Evolutionary conservation across 2,113 vertebrate species (phyloP).

Genomic region (Coregonus clupeaformis): DNA sequence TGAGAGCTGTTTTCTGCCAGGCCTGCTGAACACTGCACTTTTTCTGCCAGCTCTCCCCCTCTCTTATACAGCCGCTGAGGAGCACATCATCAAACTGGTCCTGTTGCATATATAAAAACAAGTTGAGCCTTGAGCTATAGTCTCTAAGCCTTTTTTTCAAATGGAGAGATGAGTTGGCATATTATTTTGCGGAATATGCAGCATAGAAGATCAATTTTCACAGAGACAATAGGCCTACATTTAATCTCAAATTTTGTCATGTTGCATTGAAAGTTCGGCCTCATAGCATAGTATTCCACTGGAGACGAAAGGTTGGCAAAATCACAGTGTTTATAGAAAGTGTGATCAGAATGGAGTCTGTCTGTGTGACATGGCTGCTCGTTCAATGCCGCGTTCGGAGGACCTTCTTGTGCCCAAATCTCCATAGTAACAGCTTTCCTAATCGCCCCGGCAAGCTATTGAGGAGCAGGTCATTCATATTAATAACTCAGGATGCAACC

Average conservation of each 20-base stretch:
- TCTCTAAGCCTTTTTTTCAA: slow-evolving; percentile 36
- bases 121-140: slow-evolving; percentile 47
- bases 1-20: slow-evolving; percentile 39
- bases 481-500: slow-evolving; percentile 38
- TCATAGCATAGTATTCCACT: neutral
- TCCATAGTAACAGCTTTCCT: slow-evolving; percentile 65
- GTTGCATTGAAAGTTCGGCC: slow-evolving; percentile 16
- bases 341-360: neutral
- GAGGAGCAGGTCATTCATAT: slow-evolving; percentile 40
- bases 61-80: slow-evolving; percentile 39
- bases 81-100: slow-evolving; percentile 57
- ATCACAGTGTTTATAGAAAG: neutral
- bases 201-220: slow-evolving; percentile 32
- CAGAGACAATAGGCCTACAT: slow-evolving; percentile 12
- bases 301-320: neutral
- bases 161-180: slow-evolving; percentile 9
- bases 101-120: slow-evolving; percentile 33
- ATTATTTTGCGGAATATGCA: slow-evolving; percentile 2
- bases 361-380: slow-evolving; percentile 23
- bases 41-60: slow-evolving; percentile 57
- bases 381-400: slow-evolving; percentile 48
- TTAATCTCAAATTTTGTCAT: slow-evolving; percentile 23
- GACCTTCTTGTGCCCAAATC: slow-evolving; percentile 53
- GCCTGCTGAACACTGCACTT: slow-evolving; percentile 68
- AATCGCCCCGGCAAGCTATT: slow-evolving; percentile 30